Evolutionary conservation across 2,113 vertebrate species (phyloP), one percentile per base, ranked within the genome.

Genomic region (Nothobranchius furzeri): DNA sequence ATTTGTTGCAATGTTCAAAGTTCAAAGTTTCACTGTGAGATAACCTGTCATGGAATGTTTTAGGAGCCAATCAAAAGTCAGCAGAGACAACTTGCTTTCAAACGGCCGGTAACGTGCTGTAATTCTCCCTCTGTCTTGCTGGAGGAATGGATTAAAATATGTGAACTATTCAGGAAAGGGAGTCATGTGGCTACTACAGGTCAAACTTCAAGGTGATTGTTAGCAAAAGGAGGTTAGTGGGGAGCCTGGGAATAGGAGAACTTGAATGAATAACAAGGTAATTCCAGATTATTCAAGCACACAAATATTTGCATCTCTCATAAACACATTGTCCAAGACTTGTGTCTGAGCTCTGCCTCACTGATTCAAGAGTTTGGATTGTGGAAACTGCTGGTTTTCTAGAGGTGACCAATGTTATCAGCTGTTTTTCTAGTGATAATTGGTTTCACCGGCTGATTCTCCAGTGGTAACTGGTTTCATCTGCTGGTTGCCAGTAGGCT

Each of bases 1-100:
- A 62, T 45, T 40, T 53, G 50, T 79, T 59, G 65, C 17, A 64
- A 72, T 51, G 17, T 62, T 65, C 66, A 52, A 47, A 56, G 17
- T 62, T 65, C 66, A 52, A 47, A 56, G 24, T 75, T 64, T 30
- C 37, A 57, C 42, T 6, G 4, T 59, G 53, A 61, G 64, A 24
- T 67, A 69, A 62, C 20, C 52, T 75, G 59, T 54, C 35, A 1
- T 43, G 36, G 58, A 55, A 60, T 50, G 48, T 62, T 75, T 64
- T 43, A 36, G 45, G 59, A 70, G 51, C 17, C 36, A 40, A 70
- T 72, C 43, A 46, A 1, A n/a, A 70, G 45, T 62, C 52, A 67
- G n/a, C 12, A 6, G 40, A n/a, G 40, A 63, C 14, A n/a, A 54
- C 48, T 42, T 42, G 45, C 14, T 68, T 53, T 54, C 12, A 54